Evolutionary conservation across 2,797 vertebrate species (phyloP).

Genomic region (Myotis vivesi): DNA sequence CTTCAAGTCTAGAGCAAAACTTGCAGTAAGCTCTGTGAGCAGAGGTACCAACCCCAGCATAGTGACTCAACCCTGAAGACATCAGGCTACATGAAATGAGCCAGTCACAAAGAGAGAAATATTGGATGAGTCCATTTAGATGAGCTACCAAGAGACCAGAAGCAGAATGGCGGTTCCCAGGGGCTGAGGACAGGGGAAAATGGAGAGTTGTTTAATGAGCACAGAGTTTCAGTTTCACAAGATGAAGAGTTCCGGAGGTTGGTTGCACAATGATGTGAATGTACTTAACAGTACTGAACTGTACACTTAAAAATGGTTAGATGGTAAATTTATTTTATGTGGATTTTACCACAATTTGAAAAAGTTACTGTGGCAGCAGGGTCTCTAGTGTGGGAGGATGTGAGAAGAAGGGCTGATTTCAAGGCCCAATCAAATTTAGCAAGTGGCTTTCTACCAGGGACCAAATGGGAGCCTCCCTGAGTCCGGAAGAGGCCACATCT

Average conservation of each 20-base stretch:
- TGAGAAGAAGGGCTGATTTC: background rate
- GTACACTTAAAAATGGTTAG: background rate
- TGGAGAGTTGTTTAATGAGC: background rate
- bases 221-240: background rate
- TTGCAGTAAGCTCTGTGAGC: background rate
- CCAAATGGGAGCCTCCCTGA: background rate
- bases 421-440: background rate
- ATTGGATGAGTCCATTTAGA: background rate
- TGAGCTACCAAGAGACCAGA: background rate
- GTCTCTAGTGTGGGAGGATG: background rate
- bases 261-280: background rate
- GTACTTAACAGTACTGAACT: background rate
- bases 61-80: background rate
- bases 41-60: background rate
- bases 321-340: background rate
- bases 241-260: background rate
- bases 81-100: background rate
- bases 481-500: background rate
- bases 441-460: background rate
- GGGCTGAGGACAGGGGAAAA: background rate
- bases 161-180: background rate
- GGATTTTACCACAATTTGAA: background rate
- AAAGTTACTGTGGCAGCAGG: background rate
- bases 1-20: background rate
- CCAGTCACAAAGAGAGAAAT: background rate